Percentiles rank a stretch among this genome's conserved stretches.
These are phyloP conservation scores for Nymphalis io DNA, from an alignment of 1,140 invertebrate genomes.

Conservation along the genomic window DNA sequence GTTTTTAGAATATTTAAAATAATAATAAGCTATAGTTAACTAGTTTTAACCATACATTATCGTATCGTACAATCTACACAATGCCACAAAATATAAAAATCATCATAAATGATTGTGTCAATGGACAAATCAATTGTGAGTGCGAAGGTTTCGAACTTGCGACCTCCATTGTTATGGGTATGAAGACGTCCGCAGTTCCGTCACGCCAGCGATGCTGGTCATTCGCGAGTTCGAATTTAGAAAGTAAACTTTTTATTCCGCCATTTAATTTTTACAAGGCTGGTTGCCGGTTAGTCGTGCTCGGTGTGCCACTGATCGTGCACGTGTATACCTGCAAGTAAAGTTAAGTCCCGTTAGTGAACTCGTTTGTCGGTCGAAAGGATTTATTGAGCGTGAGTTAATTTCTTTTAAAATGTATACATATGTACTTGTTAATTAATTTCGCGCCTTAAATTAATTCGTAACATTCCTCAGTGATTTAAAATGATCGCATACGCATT, in stretches of 20 bases:
- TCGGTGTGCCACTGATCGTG: constrained; percentile 48
- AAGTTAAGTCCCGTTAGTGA: constrained; percentile 43
- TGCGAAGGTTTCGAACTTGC: constrained; percentile 41
- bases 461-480: no score
- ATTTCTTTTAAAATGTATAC: constrained; percentile 28
- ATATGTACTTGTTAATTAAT: no score
- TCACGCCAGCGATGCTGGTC: constrained; percentile 44
- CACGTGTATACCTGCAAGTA: constrained; percentile 49
- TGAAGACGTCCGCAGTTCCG: constrained; percentile 22
- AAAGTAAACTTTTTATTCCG: constrained; percentile 73
- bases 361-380: constrained; percentile 40
- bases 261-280: constrained; percentile 61
- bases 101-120: background rate
- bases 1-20: no score
- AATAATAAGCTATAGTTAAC: no score
- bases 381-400: constrained; percentile 41
- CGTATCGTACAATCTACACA: no score
- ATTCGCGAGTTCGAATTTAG: constrained; percentile 71
- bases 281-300: constrained; percentile 52
- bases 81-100: background rate
- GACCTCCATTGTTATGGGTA: constrained; percentile 39
- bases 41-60: no score
- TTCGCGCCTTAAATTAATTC: no score
- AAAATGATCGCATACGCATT: no score
- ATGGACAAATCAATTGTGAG: constrained; percentile 15